Base-by-base conservation (phyloP, 2,888 invertebrate species). In the Zonitis immaculata region DNA sequence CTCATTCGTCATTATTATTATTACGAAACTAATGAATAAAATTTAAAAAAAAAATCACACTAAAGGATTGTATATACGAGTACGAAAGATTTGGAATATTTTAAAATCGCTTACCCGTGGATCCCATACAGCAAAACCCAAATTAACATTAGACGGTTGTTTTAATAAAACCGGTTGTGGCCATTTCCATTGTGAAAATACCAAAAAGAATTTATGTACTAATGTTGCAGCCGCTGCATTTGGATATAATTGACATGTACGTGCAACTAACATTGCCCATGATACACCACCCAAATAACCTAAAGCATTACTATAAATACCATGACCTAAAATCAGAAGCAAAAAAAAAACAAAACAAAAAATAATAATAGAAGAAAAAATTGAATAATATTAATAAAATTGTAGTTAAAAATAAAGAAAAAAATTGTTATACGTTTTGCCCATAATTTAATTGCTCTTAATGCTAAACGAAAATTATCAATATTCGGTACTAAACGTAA, bases 111-210 rank as follows among this genome's bases (percentile, higher is more conserved):
- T 79, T 62, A 89, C 89, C 77, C 97, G 81, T 1, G 99, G 98
- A 79, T 99, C 98, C 99, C 99, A 99, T 1, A 98, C 91, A 1
- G 91, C 86, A 78, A 96, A 95, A 42, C 91, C 89, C 25, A 95
- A 80, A 74, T 90, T 91, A 58, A 90, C 91, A 62, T 85, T 89
- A 58, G 91, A 90, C 0, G 94, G 91, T 66, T 93, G 91, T 72
- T 96, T 97, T 14, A 99, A 82, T 61, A 98, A 78, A 9, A 99
- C 96, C 0, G 99, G 99, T 72, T 95, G 93, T 0, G 99, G 99
- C 99, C 99, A 99, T 73, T 95, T 91, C 98, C 99, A 99, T 74
- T 92, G 90, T 30, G 94, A 93, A 78, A 96, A 98, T 9, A 99
- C 95, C 49, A 97, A 83, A 80, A 99, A 99, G 82, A 99, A 98